Evolutionary conservation across 2,797 vertebrate genomes (phyloP).

Genomic region (Sebastiscus albofasciatus): DNA sequence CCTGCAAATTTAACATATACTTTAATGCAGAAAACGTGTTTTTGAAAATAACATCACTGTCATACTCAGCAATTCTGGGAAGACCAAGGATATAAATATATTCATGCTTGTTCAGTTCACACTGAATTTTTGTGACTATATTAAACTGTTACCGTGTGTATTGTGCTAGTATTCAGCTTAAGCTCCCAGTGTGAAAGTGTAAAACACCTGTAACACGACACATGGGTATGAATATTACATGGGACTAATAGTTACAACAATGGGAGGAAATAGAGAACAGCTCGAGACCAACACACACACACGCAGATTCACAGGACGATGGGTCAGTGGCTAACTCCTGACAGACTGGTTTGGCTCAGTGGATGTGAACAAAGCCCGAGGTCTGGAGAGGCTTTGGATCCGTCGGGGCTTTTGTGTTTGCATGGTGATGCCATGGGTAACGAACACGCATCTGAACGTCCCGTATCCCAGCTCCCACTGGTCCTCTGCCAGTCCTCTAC

Average conservation of each 20-base stretch:
- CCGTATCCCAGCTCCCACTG: slow-evolving; percentile 16
- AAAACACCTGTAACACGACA: not conserved
- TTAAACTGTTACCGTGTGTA: not conserved
- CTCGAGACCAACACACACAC: not conserved
- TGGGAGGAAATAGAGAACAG: not conserved
- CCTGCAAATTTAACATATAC: not conserved
- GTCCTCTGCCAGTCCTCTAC: slow-evolving; percentile 19
- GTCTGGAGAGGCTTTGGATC: slow-evolving; percentile 54
- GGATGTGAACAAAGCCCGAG: slow-evolving; percentile 63
- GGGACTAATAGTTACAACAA: not conserved
- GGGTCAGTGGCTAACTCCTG: slow-evolving; percentile 33
- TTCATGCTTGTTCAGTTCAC: too few relatives aligned
- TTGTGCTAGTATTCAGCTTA: not conserved
- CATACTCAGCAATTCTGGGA: not conserved
- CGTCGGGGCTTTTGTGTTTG: slow-evolving; percentile 49
- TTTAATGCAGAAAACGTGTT: not conserved
- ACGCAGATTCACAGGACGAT: not conserved
- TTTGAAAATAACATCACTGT: not conserved
- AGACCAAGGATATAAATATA: too few relatives aligned
- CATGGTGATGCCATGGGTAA: slow-evolving; percentile 58
- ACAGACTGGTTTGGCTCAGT: slow-evolving; percentile 56
- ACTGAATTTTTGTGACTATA: too few relatives aligned
- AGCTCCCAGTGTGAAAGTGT: not conserved
- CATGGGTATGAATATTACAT: not conserved
- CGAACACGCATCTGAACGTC: slow-evolving; percentile 40